Conservation (phyloP, 2,113 vertebrate genomes). For the Sus scrofa region DNA sequence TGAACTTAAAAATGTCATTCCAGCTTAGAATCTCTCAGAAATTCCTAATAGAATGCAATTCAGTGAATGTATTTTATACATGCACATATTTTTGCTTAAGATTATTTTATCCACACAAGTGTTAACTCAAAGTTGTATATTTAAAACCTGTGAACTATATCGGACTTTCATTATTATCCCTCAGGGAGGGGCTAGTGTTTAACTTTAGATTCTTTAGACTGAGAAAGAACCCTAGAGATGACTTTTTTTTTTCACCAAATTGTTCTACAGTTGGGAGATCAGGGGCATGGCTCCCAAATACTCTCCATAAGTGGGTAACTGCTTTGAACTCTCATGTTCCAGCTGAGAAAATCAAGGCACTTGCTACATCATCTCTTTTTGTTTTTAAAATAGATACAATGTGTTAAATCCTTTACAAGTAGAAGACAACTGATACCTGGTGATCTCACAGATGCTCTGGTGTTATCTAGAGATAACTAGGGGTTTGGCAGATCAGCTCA, state of each 20-base stretch:
- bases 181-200: not conserved
- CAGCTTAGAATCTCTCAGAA: conserved; percentile 10
- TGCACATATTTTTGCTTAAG: not conserved
- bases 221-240: conserved; percentile 1
- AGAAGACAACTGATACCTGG: not conserved
- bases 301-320: not conserved
- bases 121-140: not conserved
- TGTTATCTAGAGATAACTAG: not conserved
- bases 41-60: not conserved
- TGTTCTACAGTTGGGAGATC: not conserved
- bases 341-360: not conserved
- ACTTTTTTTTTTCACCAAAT: not conserved
- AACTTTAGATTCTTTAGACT: conserved; percentile 23
- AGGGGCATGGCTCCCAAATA: not conserved
- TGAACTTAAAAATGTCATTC: not conserved
- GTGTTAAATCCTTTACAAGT: not conserved
- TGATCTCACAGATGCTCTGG: not conserved
- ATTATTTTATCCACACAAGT: not conserved
- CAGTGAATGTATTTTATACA: not conserved
- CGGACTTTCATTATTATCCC: not conserved
- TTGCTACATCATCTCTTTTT: not conserved
- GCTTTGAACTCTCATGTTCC: not conserved
- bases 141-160: not conserved
- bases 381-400: conserved; percentile 32
- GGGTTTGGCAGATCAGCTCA: not conserved